Conservation (phyloP, 2,113 vertebrate genomes). For the Chionis minor region DNA sequence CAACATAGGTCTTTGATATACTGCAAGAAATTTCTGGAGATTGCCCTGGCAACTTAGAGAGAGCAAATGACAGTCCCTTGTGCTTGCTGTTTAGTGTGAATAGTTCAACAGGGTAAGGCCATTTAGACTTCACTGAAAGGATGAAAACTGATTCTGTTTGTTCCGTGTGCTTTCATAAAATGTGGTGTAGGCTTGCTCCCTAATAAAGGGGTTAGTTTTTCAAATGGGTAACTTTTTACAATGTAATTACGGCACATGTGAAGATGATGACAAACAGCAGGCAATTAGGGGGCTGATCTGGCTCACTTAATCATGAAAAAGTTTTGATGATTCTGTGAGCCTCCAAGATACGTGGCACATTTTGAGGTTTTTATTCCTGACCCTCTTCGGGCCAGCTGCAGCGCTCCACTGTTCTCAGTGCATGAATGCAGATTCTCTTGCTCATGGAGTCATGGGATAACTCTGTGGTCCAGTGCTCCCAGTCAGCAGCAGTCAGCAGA, state of each 20-base stretch:
- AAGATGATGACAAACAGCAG: conserved; percentile 30
- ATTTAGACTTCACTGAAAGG: neutral
- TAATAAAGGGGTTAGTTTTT: conserved; percentile 45
- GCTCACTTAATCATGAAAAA: neutral
- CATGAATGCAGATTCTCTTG: neutral
- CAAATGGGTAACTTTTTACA: neutral
- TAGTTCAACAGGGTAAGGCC: neutral
- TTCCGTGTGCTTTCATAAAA: neutral
- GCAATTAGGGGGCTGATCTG: neutral
- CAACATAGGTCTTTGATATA: neutral
- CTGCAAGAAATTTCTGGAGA: neutral
- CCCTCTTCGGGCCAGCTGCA: neutral
- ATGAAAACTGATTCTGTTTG: neutral
- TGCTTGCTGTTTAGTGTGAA: neutral
- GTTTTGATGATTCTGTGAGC: conserved; percentile 34
- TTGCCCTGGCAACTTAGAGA: neutral
- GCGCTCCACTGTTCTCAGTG: neutral
- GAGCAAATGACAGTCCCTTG: neutral
- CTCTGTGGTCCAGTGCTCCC: neutral
- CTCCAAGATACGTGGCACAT: neutral
- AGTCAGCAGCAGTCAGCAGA: conserved; percentile 55
- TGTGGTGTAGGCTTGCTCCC: neutral
- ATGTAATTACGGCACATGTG: neutral
- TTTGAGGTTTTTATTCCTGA: conserved; percentile 38
- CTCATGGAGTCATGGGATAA: neutral